Conservation (phyloP, 2,113 vertebrate genomes). For the Neomonachus schauinslandi region DNA sequence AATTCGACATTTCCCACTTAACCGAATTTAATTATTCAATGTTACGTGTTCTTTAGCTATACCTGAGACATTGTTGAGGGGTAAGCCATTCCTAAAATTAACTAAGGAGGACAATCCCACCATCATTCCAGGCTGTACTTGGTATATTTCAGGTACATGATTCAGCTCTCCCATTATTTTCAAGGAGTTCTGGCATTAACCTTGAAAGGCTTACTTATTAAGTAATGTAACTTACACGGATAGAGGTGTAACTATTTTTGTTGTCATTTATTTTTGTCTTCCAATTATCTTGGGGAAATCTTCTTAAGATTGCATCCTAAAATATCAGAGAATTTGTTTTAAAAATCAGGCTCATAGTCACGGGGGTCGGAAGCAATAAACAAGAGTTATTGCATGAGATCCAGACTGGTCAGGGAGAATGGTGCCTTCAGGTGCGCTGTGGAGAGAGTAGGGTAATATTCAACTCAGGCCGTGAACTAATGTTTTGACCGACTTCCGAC, state of each 20-base stretch:
- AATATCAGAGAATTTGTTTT: constrained; percentile 20
- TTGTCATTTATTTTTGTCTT: not conserved
- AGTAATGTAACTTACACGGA: not conserved
- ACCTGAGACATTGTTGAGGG: not conserved
- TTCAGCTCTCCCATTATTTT: constrained; percentile 33
- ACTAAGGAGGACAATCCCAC: not conserved
- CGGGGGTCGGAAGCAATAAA: not conserved
- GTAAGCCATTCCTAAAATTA: not conserved
- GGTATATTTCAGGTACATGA: not conserved
- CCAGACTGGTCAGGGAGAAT: not conserved
- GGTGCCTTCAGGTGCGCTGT: not conserved
- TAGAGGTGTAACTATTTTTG: not conserved
- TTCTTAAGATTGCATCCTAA: not conserved
- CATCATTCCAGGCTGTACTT: not conserved
- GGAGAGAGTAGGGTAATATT: not conserved
- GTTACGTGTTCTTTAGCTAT: not conserved
- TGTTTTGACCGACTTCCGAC: not conserved
- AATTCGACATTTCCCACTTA: not conserved
- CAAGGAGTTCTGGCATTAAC: not conserved
- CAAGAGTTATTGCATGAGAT: not conserved
- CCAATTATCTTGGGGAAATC: not conserved
- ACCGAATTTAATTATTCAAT: not conserved
- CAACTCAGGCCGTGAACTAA: not conserved
- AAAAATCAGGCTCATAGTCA: not conserved
- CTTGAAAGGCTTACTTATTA: constrained; percentile 20